These are phyloP conservation scores for Ctenopoma kingsleyae DNA, from an alignment of 2,797 vertebrate genomes.

Conservation along the genomic window DNA sequence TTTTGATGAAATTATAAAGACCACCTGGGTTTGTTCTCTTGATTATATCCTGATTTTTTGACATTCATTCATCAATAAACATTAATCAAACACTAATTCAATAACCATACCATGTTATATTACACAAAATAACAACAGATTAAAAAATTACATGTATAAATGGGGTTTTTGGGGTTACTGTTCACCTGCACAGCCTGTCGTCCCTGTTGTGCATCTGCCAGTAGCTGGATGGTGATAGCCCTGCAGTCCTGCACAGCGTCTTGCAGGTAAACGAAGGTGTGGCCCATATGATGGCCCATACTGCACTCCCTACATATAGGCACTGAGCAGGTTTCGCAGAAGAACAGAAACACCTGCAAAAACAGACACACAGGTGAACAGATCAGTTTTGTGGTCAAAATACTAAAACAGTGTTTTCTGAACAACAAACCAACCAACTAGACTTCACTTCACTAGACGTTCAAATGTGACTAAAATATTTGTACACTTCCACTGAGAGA, in stretches of 20 bases:
- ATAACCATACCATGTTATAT: background rate
- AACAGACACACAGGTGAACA: background rate
- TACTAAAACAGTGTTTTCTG: background rate
- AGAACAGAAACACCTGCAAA: conserved; percentile 93
- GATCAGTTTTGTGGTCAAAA: background rate
- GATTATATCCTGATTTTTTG: background rate
- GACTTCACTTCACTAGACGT: no score
- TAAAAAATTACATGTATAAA: background rate
- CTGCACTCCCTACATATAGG: conserved; percentile 98
- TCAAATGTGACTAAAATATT: no score
- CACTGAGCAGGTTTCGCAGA: conserved; percentile 96
- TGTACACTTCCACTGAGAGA: no score
- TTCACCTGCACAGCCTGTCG: conserved; percentile 96
- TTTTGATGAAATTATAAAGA: background rate
- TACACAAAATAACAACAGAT: background rate
- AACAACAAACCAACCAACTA: background rate
- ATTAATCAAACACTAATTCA: background rate
- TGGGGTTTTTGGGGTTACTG: background rate
- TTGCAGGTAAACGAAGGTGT: conserved; percentile 87
- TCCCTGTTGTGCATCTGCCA: conserved; percentile 96
- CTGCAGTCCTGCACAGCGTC: conserved; percentile 96
- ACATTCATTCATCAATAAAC: background rate
- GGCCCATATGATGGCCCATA: conserved; percentile 84
- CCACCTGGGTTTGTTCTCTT: background rate
- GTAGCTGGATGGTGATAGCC: conserved; percentile 94